Evolutionary conservation across 2,797 vertebrate species (phyloP), one percentile per base, ranked within the genome.

Genomic region (Peromyscus eremicus): DNA sequence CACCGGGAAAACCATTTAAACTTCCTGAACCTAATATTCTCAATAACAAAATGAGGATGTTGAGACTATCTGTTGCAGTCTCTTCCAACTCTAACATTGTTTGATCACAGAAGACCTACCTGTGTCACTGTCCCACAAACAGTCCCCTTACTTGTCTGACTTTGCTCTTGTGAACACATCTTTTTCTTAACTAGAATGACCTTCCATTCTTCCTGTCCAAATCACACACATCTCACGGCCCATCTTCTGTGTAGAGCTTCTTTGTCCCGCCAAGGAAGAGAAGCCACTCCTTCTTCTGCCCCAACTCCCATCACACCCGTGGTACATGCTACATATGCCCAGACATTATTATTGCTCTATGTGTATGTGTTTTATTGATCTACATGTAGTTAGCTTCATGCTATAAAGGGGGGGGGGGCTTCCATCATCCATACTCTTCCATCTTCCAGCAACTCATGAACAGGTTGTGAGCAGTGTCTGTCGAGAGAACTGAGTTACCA

Each of bases 181-280:
- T 23, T 70, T 96, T 83, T 70, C 88, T 70, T 76, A 46, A 14
- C 83, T 81, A 89, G 27, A 89, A 90, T 77, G 37, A 49, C 7
- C 34, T 89, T 92, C 34, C 46, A 95, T 46, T 97, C 81, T 66
- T 71, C 49, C 10, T 40, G 80, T n/a, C 57, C 81, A 96, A 96
- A 94, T 57, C 49, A 46, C 8, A 32, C 16, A 43, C 7, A 43
- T 89, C 37, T 86, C 89, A 57, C 17, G 14, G 21, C 11, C 27
- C 17, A 60, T 21, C 62, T 85, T 89, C 70, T 96, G 40, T 34
- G 25, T 40, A 83, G 80, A 96, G 23, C 64, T 84, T 68, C 57
- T 46, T 29, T 90, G n/a, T 40, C 21, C 25, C 55, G 40, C 75
- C 23, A 43, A 57, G n/a, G 52, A 70, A 62, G 10, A 82, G 43